Base-by-base conservation (phyloP, 2,797 vertebrate species). In the Oreochromis mossambicus region DNA sequence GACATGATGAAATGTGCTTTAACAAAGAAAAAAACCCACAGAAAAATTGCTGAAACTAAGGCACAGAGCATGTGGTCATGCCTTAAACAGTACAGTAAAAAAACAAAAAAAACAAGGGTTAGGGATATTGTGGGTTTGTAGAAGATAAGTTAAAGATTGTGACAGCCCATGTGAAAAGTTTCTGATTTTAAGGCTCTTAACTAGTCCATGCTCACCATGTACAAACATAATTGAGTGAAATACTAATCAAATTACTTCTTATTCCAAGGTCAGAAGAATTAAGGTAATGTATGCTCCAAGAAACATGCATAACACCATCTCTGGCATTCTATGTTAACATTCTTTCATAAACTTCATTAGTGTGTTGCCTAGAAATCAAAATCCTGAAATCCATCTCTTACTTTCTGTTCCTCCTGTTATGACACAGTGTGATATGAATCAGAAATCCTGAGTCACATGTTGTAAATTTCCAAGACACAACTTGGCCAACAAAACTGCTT, bases 361-460 rank as follows among this genome's bases (percentile, higher is more conserved):
- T 79, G 8, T 26, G 11, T 15, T 66, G 63, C 82, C 51, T 86
- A 63, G 76, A 76, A 77, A 76, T 66, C 79, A 61, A 78, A 83
- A 63, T 87, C 55, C 7, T 36, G 43, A 87, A 77, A 79, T 77
- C 80, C 36, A 83, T 79, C 76, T 81, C 82, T 82, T 78, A 51
- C 79, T 88, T 83, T 86, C 79, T 14, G 7, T 46, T 92, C 84
- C 81, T 85, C 80, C 84, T 76, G 85, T 81, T 86, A 83, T 73
- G 87, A 86, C 88, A 88, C 56, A 6, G 48, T 70, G 77, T 5
- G 63, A 81, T 86, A 80, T 91, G 87, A 94, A 91, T 93, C 92
- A 93, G 54, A 86, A 85, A 86, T 86, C 76, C 55, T 87, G 85
- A 91, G 63, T 93, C 91, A 91, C 63, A n/a, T 85, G 73, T 73